phyloP scores from a whole-genome alignment of 2,113 vertebrate species.

The Alethe castanea region DNA sequence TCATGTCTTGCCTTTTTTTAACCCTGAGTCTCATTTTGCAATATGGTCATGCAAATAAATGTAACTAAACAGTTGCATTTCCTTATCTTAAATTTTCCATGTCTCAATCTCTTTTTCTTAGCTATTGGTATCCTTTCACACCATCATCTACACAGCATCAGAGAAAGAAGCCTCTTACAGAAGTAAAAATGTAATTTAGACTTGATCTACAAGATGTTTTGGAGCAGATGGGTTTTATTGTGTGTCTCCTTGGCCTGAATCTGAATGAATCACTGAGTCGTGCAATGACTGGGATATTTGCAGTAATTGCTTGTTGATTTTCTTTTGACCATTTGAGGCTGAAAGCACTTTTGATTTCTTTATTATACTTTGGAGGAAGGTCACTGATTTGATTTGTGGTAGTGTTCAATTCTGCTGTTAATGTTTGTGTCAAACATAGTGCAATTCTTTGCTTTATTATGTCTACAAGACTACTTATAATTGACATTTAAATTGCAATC shows the following conservation, averaged over 20 bases:
- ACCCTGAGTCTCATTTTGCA: background rate
- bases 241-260: conserved; percentile 7
- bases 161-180: background rate
- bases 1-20: background rate
- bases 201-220: conserved; percentile 8
- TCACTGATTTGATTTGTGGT: conserved; percentile 55
- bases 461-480: background rate
- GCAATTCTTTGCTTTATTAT: background rate
- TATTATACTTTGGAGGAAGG: conserved; percentile 13
- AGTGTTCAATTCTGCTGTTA: background rate
- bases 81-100: conserved; percentile 47
- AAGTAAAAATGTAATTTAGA: conserved; percentile 15
- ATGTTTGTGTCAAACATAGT: background rate
- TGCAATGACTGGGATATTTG: background rate
- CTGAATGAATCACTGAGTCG: conserved; percentile 30
- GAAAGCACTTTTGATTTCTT: conserved; percentile 55
- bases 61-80: conserved; percentile 42
- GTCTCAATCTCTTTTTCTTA: conserved; percentile 5
- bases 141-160: background rate
- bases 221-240: conserved; percentile 34
- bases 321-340: conserved; percentile 29
- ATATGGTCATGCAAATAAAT: background rate
- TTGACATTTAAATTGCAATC: conserved; percentile 32
- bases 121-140: background rate
- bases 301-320: conserved; percentile 59